phyloP scores from a whole-genome alignment of 2,888 invertebrate species.

The Anticlea derivata region DNA sequence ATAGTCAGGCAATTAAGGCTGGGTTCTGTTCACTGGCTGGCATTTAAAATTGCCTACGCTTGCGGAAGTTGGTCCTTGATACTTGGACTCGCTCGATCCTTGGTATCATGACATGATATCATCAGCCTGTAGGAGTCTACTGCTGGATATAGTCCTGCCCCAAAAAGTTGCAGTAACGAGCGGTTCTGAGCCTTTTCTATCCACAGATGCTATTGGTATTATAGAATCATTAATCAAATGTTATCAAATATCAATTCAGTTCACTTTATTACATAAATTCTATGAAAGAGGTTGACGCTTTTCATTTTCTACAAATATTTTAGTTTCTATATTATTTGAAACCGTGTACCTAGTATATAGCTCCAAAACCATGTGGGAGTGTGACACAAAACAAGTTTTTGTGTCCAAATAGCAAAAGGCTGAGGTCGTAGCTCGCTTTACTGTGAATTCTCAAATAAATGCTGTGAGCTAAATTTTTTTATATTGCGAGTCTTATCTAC shows the following conservation, averaged over 20 bases:
- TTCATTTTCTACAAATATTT: slow-evolving; percentile 4
- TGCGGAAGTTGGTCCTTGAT: slow-evolving; percentile 3
- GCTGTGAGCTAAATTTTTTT: slow-evolving; percentile 15
- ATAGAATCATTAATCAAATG: slow-evolving; percentile 1
- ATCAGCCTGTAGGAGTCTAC: too few species aligned
- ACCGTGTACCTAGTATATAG: not conserved
- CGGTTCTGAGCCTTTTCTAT: too few species aligned
- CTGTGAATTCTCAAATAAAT: slow-evolving; percentile 19
- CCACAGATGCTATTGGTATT: too few species aligned
- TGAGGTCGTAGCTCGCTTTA: slow-evolving; percentile 45
- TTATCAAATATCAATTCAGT: too few species aligned
- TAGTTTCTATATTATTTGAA: too few species aligned
- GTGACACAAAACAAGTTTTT: slow-evolving; percentile 44
- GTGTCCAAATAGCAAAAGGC: slow-evolving; percentile 40
- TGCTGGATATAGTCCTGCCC: too few species aligned
- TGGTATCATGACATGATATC: not conserved
- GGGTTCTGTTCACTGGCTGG: slow-evolving; percentile 27
- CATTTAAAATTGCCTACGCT: slow-evolving; percentile 26
- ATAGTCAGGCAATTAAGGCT: slow-evolving; percentile 24
- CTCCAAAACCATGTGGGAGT: slow-evolving; percentile 29
- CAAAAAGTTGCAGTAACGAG: too few species aligned
- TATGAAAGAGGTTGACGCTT: slow-evolving; percentile 20
- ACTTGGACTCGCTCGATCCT: not conserved
- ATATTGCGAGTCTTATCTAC: not conserved
- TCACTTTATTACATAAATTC: too few species aligned